Base-by-base conservation (phyloP, 2,113 vertebrate species). In the Epinephelus moara region DNA sequence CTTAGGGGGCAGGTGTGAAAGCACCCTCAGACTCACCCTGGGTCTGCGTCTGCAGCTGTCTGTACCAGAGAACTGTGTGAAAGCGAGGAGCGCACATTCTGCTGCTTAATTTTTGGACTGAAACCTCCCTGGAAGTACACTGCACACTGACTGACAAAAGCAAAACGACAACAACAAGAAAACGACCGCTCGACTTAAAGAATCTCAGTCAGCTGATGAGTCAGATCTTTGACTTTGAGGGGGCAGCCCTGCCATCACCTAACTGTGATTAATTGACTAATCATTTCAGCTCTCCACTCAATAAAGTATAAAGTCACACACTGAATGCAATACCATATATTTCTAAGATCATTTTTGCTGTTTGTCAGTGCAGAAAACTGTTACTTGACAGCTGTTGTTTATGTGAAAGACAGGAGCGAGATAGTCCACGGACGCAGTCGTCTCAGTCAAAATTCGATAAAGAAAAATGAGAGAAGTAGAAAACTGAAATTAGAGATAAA, bases 401-500 rank as follows among this genome's bases (percentile, higher is more conserved):
- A 40, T 57, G 33, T 59, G 60, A 62, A 61, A 80, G 52, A 57
- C 8, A 17, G n/a, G n/a, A 63, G 19, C 49, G 49, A 68, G 75
- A 21, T 15, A 25, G 10, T 63, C 42, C 59, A 30, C 3, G 25
- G 63, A 56, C 47, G 50, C 30, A 45, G 77, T 30, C 8, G 37
- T 64, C 79, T 82, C 63, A 52, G 50, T 79, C 19, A 49, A 69
- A 85, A 75, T 70, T 40, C 37, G 70, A 85, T 75, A 83, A 86
- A 66, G 40, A 13, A 9, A 84, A 79, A 80, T 50, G 50, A 72
- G 53, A 81, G 67, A 55, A 62, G 56, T 64, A 40, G 71, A 81
- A 87, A 85, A 91, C 49, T 89, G 71, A 85, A 91, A 85, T 70
- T 10, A 42, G 25, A 83, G 80, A 82, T 72, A 72, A 84, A 74